A percentile compares a stretch with the other conserved stretches of the same genome.
phyloP scores from a whole-genome alignment of 2,797 vertebrate species.

The Sardinella longiceps region DNA sequence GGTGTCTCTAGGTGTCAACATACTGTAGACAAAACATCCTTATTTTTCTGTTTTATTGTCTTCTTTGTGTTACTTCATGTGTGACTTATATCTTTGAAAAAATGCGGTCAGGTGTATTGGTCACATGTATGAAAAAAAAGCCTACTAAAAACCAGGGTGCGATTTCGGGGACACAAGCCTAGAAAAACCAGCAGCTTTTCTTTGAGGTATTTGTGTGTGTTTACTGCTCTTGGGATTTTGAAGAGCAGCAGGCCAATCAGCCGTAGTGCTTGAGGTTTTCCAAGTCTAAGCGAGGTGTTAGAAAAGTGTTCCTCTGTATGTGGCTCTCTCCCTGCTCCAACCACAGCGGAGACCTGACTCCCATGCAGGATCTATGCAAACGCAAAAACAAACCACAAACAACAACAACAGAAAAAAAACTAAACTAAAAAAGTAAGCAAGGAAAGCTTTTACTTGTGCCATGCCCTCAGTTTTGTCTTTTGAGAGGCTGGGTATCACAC shows the following conservation, averaged over 20 bases:
- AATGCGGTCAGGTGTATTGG: conserved; percentile 31
- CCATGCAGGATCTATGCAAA: conserved; percentile 74
- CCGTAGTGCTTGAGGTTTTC: conserved; percentile 50
- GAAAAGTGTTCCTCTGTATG: conserved; percentile 57
- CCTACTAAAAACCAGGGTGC: conserved; percentile 33
- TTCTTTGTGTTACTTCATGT: conserved; percentile 28
- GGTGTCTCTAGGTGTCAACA: background rate
- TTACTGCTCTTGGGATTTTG: background rate
- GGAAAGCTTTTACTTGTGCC: conserved; percentile 59
- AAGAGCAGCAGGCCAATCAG: conserved; percentile 44
- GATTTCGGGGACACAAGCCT: background rate
- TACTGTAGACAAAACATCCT: conserved; percentile 1
- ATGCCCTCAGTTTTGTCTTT: conserved; percentile 51
- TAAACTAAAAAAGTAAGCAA: conserved; percentile 55
- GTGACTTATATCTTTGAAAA: background rate
- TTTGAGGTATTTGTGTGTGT: conserved; percentile 36
- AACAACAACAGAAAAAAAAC: conserved; percentile 40
- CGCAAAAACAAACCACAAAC: conserved; percentile 51
- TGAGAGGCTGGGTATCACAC: conserved; percentile 46
- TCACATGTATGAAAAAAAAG: conserved; percentile 28
- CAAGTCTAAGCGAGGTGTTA: conserved; percentile 62
- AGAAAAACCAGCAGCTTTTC: conserved; percentile 61
- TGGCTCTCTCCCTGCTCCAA: background rate
- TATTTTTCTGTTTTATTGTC: conserved; percentile 28
- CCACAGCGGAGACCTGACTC: conserved; percentile 46